These are phyloP conservation scores for Hedya salicella DNA, from an alignment of 2,888 invertebrate genomes.

Conservation along the genomic window DNA sequence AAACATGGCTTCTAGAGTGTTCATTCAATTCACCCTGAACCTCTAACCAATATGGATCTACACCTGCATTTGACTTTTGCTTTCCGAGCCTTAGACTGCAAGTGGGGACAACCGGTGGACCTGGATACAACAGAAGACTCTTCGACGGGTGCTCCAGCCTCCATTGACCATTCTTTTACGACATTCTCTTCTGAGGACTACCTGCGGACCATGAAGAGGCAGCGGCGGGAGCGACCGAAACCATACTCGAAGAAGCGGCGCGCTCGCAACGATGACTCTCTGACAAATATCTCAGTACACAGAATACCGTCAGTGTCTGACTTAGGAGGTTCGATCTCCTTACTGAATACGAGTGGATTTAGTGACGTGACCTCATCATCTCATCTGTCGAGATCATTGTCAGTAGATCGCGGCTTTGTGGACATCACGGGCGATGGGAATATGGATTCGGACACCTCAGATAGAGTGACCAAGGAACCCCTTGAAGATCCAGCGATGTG, in stretches of 20 bases:
- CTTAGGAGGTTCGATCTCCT: slow-evolving; percentile 13
- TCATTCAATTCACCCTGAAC: neutral
- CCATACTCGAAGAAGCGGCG: slow-evolving; percentile 9
- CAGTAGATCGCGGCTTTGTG: neutral
- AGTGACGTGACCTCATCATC: slow-evolving; percentile 2
- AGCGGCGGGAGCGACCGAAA: slow-evolving; percentile 3
- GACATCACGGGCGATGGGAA: slow-evolving; percentile 1
- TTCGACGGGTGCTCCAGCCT: slow-evolving; percentile 46
- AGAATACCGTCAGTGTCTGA: slow-evolving; percentile 25
- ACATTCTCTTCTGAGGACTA: slow-evolving; percentile 70
- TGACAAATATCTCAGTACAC: slow-evolving; percentile 46
- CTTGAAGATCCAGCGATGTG: neutral
- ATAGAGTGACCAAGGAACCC: neutral
- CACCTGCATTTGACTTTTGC: slow-evolving; percentile 66
- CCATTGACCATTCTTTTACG: slow-evolving; percentile 56
- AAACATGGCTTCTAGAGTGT: neutral
- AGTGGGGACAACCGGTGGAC: slow-evolving; percentile 67
- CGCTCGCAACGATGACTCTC: neutral
- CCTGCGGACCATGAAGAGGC: slow-evolving; percentile 52
- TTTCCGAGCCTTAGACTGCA: slow-evolving; percentile 64
- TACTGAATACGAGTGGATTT: slow-evolving; percentile 10
- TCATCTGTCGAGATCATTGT: slow-evolving; percentile 3
- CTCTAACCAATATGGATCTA: slow-evolving; percentile 13
- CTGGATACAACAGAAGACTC: slow-evolving; percentile 57
- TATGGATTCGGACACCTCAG: neutral